A percentile compares a stretch with the other conserved stretches of the same genome.
Evolutionary conservation across 2,113 vertebrate genomes (phyloP).

Genomic region (Pelecanoides urinatrix): DNA sequence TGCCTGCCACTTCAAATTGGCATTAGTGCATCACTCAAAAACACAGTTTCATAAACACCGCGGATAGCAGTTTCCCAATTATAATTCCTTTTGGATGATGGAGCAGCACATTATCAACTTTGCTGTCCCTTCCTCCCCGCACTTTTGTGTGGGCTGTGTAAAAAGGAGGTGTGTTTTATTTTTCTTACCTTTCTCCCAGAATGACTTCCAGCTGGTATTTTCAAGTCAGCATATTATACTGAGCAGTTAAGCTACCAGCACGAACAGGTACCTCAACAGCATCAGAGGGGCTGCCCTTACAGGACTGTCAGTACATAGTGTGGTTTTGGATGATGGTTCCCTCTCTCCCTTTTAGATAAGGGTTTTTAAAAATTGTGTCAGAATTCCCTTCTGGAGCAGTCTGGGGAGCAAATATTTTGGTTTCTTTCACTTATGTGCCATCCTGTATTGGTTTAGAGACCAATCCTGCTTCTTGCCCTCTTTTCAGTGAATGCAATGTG

Average conservation of each 20-base stretch:
- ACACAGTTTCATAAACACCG: background rate
- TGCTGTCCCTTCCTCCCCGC: accelerated
- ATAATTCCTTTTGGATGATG: background rate
- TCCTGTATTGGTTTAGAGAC: background rate
- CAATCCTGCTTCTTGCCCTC: background rate
- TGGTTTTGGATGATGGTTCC: background rate
- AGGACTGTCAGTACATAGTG: accelerated
- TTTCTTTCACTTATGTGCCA: background rate
- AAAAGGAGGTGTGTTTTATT: background rate
- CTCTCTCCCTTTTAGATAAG: background rate
- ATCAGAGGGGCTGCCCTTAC: background rate
- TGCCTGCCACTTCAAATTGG: background rate
- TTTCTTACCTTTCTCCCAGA: background rate
- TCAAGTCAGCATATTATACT: background rate
- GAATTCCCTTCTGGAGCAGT: background rate
- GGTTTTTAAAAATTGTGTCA: background rate
- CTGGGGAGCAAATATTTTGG: background rate
- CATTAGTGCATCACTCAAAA: background rate
- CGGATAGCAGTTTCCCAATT: background rate
- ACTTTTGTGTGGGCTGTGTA: background rate
- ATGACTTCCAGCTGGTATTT: background rate
- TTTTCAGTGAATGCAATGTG: background rate
- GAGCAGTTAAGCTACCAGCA: background rate
- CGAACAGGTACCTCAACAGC: background rate
- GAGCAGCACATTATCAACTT: background rate